Evolutionary conservation across 2,888 invertebrate genomes (phyloP).

Genomic region (Oligia strigilis): DNA sequence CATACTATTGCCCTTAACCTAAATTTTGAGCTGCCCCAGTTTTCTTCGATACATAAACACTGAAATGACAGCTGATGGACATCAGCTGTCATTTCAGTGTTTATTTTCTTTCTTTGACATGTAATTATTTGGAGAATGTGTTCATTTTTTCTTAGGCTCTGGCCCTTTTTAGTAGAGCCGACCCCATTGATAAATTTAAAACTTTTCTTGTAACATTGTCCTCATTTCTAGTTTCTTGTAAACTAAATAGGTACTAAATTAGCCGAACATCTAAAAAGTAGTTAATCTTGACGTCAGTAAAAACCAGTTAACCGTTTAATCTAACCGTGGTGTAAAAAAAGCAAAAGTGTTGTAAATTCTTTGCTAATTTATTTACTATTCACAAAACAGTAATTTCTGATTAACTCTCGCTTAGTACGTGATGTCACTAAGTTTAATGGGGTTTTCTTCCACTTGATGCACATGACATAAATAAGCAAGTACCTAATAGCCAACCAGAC

Average conservation of each 20-base stretch:
- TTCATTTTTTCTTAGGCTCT: neutral
- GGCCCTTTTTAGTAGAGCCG: neutral
- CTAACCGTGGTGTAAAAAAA: constrained; percentile 39
- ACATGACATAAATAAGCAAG: neutral
- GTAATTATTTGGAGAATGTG: neutral
- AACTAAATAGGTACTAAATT: constrained; percentile 19
- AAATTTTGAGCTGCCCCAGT: neutral
- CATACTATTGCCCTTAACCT: neutral
- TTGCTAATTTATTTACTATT: constrained; percentile 54
- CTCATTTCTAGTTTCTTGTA: constrained; percentile 6
- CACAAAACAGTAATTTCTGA: constrained; percentile 41
- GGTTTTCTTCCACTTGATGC: constrained; percentile 1
- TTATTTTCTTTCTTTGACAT: neutral
- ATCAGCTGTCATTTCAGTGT: neutral
- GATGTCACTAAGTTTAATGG: neutral
- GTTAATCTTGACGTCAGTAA: constrained; percentile 30
- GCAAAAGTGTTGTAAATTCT: constrained; percentile 53
- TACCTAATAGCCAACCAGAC: neutral
- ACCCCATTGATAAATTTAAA: neutral
- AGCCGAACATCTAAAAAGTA: constrained; percentile 7
- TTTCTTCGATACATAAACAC: neutral
- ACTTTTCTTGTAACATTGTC: neutral
- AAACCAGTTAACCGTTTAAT: constrained; percentile 33
- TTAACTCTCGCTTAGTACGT: constrained; percentile 33
- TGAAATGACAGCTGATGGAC: neutral